A percentile compares a stretch with the other conserved stretches of the same genome.
Evolutionary conservation across 2,888 invertebrate species (phyloP).

Genomic region (Polyploca ridens): DNA sequence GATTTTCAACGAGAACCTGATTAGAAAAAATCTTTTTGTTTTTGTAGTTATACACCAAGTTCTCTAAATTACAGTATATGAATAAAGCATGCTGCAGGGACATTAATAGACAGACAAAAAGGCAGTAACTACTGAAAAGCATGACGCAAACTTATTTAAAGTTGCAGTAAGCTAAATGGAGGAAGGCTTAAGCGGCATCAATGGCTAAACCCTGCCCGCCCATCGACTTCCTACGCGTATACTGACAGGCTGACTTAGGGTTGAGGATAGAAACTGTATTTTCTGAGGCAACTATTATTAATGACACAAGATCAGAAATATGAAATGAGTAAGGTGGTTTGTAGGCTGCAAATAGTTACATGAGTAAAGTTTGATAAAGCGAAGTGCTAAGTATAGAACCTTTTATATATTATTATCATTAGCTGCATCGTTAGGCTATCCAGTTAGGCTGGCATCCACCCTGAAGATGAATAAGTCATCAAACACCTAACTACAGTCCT

Average conservation of each 20-base stretch:
- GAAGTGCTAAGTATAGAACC: no score
- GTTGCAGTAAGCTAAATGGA: slow-evolving; percentile 2
- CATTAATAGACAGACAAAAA: neutral
- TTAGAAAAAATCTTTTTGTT: no score
- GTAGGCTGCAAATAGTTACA: neutral
- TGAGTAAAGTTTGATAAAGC: no score
- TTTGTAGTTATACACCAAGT: no score
- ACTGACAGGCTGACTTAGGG: neutral
- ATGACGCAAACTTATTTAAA: slow-evolving; percentile 3
- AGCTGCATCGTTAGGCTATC: no score
- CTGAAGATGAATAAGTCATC: no score
- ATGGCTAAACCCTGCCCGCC: neutral
- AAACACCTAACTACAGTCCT: no score
- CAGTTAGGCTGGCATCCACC: no score
- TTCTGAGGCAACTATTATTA: neutral
- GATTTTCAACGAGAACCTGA: no score
- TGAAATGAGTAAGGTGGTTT: neutral
- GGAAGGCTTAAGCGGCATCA: neutral
- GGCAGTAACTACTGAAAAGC: neutral
- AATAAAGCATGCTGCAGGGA: neutral
- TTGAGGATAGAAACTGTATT: neutral
- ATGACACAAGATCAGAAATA: neutral
- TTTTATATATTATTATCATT: no score
- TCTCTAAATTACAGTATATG: neutral
- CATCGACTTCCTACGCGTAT: neutral